A percentile compares a stretch with the other conserved stretches of the same genome.
Conservation (phyloP, 1,140 invertebrate genomes). For the Pteromalus puparum region DNA sequence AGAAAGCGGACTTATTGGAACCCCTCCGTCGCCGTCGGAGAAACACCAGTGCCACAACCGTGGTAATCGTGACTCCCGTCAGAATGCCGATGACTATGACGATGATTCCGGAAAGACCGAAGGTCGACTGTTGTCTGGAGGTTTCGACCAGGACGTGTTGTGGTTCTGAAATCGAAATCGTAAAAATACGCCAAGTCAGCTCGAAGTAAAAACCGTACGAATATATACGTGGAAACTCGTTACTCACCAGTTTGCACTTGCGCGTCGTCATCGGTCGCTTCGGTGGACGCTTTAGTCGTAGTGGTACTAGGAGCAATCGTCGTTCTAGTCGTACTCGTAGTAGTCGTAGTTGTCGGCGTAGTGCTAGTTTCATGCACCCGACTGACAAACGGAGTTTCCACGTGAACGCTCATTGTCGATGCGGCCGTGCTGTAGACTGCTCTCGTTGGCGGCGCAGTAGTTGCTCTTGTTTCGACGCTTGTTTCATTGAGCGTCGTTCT, state of each 20-base stretch:
- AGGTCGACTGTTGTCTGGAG: slow-evolving; percentile 51
- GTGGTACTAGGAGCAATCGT: neutral
- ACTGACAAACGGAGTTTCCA: slow-evolving; percentile 56
- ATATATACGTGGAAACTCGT: neutral
- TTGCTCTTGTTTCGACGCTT: slow-evolving; percentile 56
- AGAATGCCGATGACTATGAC: slow-evolving; percentile 63
- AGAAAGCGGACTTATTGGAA: slow-evolving; percentile 65
- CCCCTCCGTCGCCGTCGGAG: slow-evolving; percentile 64
- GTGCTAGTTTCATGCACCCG: slow-evolving; percentile 47
- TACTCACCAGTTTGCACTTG: slow-evolving; percentile 50
- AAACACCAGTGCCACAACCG: slow-evolving; percentile 59
- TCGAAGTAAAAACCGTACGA: neutral
- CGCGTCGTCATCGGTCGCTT: slow-evolving; percentile 26
- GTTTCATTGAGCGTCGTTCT: slow-evolving; percentile 32
- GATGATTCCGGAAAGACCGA: slow-evolving; percentile 63
- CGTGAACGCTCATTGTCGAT: slow-evolving; percentile 50
- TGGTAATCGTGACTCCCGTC: slow-evolving; percentile 56
- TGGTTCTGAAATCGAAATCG: slow-evolving; percentile 51
- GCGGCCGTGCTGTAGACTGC: slow-evolving; percentile 12
- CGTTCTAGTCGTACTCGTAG: neutral
- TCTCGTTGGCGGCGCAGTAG: slow-evolving; percentile 56
- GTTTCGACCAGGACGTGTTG: slow-evolving; percentile 52
- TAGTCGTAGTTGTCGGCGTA: neutral
- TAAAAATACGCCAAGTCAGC: neutral
- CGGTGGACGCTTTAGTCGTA: neutral